Evolutionary conservation across 1,140 invertebrate genomes (phyloP), one percentile per base, ranked within the genome.

Genomic region (Drosophila biarmipes): DNA sequence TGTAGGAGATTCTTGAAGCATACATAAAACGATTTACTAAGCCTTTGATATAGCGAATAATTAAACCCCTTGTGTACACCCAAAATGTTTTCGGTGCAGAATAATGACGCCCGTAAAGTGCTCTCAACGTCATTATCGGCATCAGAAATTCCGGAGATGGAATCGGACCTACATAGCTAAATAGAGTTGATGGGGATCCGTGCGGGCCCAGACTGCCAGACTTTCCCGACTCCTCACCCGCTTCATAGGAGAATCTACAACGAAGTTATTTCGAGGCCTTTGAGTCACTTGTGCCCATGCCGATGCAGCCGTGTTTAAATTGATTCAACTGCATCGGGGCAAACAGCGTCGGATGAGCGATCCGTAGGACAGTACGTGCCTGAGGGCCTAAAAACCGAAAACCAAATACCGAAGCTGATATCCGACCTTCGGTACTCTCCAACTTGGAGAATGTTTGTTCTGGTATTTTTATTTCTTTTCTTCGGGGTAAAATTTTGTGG

Each of bases 71-170:
- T n/a, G n/a, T n/a, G n/a, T n/a, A n/a, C n/a, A 24, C 24, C 3
- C 24, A 10, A 15, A n/a, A 48, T 27, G 29, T 57, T 54, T 57
- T 19, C 34, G 11, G 57, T 57, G 57, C 34, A 57, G n/a, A n/a
- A n/a, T 21, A 7, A 24, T 21, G 27, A 27, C 12, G 43, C 45
- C 14, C 15, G n/a, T 27, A 31, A 49, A 49, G 17, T 15, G 27
- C 11, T 73, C 19, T 12, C 38, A 59, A 63, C 64, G 42, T 73
- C 73, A 81, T 81, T 73, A 72, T 63, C 53, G 27, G 59, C 80
- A 75, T 75, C 78, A 75, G 80, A 84, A 82, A 78, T 76, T 66
- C 53, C 58, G 10, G 21, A 1, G 21, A 38, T 48, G 40, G 61
- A 19, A 27, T 34, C 21, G 29, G 29, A 15, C 38, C 59, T 35